Conservation (phyloP, 2,113 vertebrate genomes). For the Oceanodroma tethys region DNA sequence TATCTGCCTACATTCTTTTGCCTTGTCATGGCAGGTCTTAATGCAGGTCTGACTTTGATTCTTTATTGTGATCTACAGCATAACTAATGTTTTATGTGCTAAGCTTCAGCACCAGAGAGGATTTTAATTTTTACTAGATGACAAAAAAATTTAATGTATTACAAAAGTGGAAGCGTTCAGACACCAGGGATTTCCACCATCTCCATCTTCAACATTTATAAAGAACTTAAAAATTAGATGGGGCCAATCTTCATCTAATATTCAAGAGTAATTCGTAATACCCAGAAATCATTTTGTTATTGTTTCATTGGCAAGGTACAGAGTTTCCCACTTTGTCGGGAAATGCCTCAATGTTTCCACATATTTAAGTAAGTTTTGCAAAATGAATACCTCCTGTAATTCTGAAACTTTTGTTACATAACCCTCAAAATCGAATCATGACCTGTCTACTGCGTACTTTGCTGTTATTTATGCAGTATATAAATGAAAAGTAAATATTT, state of each 20-base stretch:
- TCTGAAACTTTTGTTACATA: neutral
- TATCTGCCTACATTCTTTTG: neutral
- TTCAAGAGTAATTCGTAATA: neutral
- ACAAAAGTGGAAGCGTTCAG: neutral
- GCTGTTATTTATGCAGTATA: conserved; percentile 30
- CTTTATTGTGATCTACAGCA: neutral
- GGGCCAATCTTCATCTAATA: neutral
- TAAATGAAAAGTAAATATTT: conserved; percentile 50
- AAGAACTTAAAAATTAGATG: neutral
- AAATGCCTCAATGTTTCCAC: neutral
- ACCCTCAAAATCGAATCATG: neutral
- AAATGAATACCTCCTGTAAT: neutral
- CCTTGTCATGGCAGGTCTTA: neutral
- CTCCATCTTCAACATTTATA: neutral
- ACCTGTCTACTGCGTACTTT: neutral
- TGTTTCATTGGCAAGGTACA: neutral
- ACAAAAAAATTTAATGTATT: neutral
- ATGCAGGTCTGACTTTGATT: neutral
- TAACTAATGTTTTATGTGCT: neutral
- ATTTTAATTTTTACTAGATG: neutral
- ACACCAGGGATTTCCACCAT: neutral
- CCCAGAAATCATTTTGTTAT: neutral
- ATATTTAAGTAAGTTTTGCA: neutral
- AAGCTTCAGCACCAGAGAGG: neutral
- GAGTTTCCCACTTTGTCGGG: neutral